Conservation (phyloP, 2,113 vertebrate genomes). For the Paratilapia polleni region DNA sequence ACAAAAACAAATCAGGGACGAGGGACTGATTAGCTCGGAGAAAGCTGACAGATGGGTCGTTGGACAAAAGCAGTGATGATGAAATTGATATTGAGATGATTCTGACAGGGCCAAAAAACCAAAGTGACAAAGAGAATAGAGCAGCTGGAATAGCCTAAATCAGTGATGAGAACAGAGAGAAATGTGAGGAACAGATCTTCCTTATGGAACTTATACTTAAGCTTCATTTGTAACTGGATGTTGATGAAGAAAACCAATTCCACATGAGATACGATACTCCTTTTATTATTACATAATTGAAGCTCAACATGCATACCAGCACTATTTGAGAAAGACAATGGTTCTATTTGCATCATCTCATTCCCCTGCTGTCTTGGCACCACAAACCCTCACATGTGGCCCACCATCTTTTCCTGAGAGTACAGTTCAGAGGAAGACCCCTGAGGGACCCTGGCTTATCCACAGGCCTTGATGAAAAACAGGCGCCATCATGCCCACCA, state of each 20-base stretch:
- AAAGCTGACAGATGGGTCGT: background rate
- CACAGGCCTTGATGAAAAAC: constrained; percentile 51
- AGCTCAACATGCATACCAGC: background rate
- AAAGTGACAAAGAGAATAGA: background rate
- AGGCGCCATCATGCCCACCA: constrained; percentile 59
- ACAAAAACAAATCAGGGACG: background rate
- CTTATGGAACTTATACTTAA: background rate
- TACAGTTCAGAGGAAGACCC: constrained; percentile 11
- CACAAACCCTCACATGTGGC: constrained; percentile 38
- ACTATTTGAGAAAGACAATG: background rate
- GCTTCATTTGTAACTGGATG: background rate
- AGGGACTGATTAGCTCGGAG: background rate
- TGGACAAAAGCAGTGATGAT: background rate
- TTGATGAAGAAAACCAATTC: background rate
- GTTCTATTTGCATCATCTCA: background rate
- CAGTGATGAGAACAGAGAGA: background rate
- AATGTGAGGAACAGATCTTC: background rate
- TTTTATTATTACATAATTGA: constrained; percentile 3
- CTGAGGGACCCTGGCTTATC: constrained; percentile 37
- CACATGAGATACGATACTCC: background rate
- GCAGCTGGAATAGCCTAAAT: too few relatives aligned
- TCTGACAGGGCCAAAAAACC: background rate
- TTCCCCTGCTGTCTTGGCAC: constrained; percentile 19
- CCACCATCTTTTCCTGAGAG: constrained; percentile 30
- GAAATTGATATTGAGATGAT: background rate